phyloP scores from a whole-genome alignment of 2,888 invertebrate genomes.

The Acanthacorydalis orientalis region DNA sequence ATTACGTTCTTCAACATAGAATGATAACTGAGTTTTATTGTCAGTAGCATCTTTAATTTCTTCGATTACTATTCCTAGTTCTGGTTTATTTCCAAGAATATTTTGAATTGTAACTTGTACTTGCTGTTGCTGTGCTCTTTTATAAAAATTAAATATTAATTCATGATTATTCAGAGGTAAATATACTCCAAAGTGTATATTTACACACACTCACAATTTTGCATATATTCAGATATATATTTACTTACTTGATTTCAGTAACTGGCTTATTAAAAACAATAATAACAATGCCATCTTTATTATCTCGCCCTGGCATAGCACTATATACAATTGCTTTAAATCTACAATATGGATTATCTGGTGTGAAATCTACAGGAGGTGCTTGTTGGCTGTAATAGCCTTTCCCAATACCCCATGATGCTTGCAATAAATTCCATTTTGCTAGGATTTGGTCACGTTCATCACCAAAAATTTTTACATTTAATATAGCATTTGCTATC shows the following conservation, averaged over 20 bases:
- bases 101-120: conserved; percentile 42
- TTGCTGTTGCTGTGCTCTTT: conserved; percentile 51
- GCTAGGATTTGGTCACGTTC: conserved; percentile 87
- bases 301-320: conserved; percentile 67
- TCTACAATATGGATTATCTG: conserved; percentile 79
- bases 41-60: conserved; percentile 64
- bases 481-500: conserved; percentile 55
- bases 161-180: neutral
- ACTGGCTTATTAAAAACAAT: conserved; percentile 69
- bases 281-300: conserved; percentile 81
- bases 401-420: conserved; percentile 73
- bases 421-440: conserved; percentile 89
- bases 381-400: conserved; percentile 63
- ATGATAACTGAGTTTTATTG: conserved; percentile 53
- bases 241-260: conserved; percentile 53
- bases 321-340: conserved; percentile 94
- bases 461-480: conserved; percentile 78
- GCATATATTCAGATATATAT: neutral
- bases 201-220: neutral
- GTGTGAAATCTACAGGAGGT: conserved; percentile 66
- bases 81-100: conserved; percentile 71
- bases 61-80: conserved; percentile 61
- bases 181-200: neutral
- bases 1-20: conserved; percentile 53
- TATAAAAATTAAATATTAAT: conserved; percentile 11